phyloP scores from a whole-genome alignment of 2,797 vertebrate species.

The Gallinago stenura region DNA sequence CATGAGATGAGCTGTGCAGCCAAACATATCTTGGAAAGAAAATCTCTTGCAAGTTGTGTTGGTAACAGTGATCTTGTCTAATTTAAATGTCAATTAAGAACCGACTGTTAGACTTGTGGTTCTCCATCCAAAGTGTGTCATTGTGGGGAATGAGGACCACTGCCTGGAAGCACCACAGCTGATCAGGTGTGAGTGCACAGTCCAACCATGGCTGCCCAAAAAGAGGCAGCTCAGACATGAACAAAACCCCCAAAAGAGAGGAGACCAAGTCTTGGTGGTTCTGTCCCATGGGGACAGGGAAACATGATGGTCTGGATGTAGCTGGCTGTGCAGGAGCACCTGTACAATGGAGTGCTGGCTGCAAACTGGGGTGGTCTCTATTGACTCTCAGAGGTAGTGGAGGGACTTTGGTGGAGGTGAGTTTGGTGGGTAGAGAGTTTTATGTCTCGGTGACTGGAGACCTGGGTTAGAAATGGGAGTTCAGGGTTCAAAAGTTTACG shows the following conservation, averaged over 20 bases:
- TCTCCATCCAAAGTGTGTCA: background rate
- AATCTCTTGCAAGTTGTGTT: background rate
- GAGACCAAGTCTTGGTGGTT: background rate
- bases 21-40: background rate
- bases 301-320: accelerated
- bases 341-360: background rate
- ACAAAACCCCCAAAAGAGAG: background rate
- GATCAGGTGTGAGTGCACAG: background rate
- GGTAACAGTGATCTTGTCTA: background rate
- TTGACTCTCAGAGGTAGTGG: background rate
- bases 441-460: background rate
- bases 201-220: accelerated
- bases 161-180: background rate
- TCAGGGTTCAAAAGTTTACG: conserved; percentile 17
- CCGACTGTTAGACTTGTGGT: accelerated
- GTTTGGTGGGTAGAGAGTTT: background rate
- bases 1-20: accelerated
- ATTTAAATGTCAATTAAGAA: background rate
- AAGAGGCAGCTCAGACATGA: background rate
- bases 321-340: background rate
- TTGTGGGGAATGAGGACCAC: background rate
- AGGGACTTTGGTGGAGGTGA: background rate
- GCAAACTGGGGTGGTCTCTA: background rate
- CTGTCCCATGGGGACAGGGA: background rate
- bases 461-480: background rate